Conservation (phyloP, 2,888 invertebrate genomes). For the Alviniconcha strummeri region DNA sequence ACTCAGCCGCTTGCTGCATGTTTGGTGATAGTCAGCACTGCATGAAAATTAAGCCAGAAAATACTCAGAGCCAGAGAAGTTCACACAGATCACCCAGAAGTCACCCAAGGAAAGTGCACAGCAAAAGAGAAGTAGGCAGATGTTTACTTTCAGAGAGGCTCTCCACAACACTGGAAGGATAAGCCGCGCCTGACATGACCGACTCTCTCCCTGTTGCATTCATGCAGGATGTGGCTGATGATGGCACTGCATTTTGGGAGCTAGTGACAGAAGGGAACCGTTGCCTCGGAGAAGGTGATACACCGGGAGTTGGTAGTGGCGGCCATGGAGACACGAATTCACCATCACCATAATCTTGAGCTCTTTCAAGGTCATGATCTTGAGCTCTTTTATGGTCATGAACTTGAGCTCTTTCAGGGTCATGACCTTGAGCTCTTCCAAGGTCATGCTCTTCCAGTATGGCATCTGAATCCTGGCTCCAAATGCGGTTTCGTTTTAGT, state of each 20-base stretch:
- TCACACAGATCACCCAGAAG: no score
- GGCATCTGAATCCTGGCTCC: neutral
- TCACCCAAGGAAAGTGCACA: no score
- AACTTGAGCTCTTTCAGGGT: no score
- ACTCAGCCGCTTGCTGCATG: no score
- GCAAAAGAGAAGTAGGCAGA: no score
- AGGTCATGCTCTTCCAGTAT: neutral
- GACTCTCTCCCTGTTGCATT: constrained; percentile 4
- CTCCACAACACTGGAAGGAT: constrained; percentile 14
- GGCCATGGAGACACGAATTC: neutral
- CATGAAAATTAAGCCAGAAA: no score
- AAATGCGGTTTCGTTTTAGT: neutral
- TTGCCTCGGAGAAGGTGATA: constrained; percentile 3
- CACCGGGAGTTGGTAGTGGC: neutral
- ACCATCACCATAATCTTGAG: neutral
- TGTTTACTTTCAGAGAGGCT: constrained; percentile 26
- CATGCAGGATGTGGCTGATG: neutral
- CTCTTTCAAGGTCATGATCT: neutral
- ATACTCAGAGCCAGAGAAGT: no score
- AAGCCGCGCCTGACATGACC: constrained; percentile 4
- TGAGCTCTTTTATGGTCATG: no score
- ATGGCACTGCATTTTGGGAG: neutral
- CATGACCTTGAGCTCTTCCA: neutral
- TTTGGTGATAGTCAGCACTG: no score
- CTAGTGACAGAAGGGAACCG: neutral